Evolutionary conservation across 2,113 vertebrate genomes (phyloP).

Genomic region (Zosterops lateralis): DNA sequence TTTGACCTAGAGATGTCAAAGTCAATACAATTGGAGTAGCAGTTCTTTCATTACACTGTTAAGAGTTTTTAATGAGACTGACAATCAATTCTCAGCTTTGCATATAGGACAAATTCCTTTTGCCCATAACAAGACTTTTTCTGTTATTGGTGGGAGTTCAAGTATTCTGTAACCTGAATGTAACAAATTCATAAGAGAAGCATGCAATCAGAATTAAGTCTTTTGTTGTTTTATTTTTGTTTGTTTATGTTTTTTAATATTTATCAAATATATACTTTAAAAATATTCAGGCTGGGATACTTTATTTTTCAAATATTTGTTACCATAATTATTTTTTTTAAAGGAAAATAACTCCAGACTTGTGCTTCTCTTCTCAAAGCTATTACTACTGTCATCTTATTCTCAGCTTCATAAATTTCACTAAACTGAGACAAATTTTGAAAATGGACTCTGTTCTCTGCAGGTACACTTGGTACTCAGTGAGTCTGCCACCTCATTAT

Average conservation of each 20-base stretch:
- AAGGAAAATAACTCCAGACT: neutral
- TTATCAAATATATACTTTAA: rapidly evolving
- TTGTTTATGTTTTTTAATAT: neutral
- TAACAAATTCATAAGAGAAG: neutral
- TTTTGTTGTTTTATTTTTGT: neutral
- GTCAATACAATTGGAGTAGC: neutral
- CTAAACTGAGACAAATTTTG: neutral
- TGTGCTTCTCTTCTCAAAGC: neutral
- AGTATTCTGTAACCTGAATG: neutral
- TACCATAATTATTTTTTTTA: neutral
- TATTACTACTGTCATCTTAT: neutral
- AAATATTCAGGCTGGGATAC: neutral
- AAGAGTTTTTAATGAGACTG: neutral
- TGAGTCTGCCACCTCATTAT: neutral
- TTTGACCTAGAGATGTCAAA: neutral
- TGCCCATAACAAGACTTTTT: neutral
- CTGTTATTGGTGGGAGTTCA: neutral
- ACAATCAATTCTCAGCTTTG: neutral
- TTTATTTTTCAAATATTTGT: neutral
- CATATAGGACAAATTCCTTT: neutral
- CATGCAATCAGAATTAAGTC: neutral
- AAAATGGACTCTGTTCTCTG: neutral
- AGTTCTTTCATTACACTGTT: neutral
- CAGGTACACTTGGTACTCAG: neutral
- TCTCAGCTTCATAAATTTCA: neutral